Conservation (phyloP, 1,140 invertebrate species). For the Thrips palmi region DNA sequence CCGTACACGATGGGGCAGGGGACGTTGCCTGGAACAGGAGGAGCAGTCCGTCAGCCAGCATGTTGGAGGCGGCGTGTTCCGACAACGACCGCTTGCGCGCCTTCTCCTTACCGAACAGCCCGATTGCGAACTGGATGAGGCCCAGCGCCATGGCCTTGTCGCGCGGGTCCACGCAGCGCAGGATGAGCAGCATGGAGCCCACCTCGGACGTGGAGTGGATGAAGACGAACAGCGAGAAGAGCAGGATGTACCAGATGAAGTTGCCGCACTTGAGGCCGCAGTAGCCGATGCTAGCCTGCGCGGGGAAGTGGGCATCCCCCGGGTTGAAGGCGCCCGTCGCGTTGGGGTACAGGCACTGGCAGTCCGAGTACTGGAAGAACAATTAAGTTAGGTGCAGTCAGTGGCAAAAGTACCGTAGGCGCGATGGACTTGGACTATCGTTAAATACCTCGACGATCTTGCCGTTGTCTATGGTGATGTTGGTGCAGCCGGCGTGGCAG, state of each 20-base stretch:
- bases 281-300: constrained; percentile 47
- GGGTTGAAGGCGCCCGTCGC: constrained; percentile 17
- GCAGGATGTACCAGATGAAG: constrained; percentile 63
- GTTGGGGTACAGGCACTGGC: constrained; percentile 45
- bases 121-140: constrained; percentile 82
- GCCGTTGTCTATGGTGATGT: constrained; percentile 36
- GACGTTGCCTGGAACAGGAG: constrained; percentile 43
- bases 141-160: constrained; percentile 90
- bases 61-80: too few relatives aligned
- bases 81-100: too few relatives aligned
- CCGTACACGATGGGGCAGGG: constrained; percentile 86
- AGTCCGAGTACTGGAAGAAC: constrained; percentile 44
- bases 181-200: constrained; percentile 72
- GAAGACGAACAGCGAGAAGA: constrained; percentile 77
- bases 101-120: constrained; percentile 58
- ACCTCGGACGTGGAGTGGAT: constrained; percentile 85
- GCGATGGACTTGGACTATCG: background rate
- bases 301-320: constrained; percentile 19
- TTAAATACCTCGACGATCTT: constrained; percentile 32
- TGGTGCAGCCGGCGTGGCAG: constrained; percentile 71
- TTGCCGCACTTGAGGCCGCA: constrained; percentile 61
- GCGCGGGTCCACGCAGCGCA: constrained; percentile 75
- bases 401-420: background rate
- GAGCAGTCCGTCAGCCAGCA: too few relatives aligned
- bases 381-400: constrained; percentile 7